phyloP scores from a whole-genome alignment of 2,888 invertebrate genomes.

The Tinea pellionella region DNA sequence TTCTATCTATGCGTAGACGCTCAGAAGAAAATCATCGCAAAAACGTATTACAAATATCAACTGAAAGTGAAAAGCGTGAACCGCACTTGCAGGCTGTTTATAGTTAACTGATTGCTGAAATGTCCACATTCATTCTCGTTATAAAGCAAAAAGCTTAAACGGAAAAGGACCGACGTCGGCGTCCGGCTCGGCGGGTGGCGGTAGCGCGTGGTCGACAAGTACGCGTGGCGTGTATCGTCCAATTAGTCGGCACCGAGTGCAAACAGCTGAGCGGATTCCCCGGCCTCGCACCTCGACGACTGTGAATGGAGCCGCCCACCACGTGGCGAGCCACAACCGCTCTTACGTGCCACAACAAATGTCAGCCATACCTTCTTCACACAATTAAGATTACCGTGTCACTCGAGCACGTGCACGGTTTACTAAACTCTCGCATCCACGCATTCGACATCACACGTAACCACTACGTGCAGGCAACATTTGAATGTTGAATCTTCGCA shows the following conservation, averaged over 20 bases:
- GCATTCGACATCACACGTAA: neutral
- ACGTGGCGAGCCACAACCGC: neutral
- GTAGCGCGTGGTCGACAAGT: neutral
- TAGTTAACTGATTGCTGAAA: slow-evolving; percentile 5
- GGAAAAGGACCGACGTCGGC: slow-evolving; percentile 6
- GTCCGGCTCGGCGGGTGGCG: slow-evolving; percentile 12
- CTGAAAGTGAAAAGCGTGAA: neutral
- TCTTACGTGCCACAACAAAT: slow-evolving; percentile 10
- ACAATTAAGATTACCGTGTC: slow-evolving; percentile 14
- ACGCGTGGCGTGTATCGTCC: slow-evolving; percentile 13
- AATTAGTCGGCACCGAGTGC: slow-evolving; percentile 14
- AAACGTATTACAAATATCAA: neutral
- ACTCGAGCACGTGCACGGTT: slow-evolving; percentile 4
- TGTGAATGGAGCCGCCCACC: slow-evolving; percentile 9
- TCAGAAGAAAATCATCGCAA: no score
- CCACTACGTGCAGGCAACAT: slow-evolving; percentile 5
- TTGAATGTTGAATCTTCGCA: neutral
- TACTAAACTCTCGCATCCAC: neutral
- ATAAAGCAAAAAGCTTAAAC: slow-evolving; percentile 11
- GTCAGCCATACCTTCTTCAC: slow-evolving; percentile 12
- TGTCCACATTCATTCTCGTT: neutral
- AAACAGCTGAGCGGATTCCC: slow-evolving; percentile 15
- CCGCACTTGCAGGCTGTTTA: neutral
- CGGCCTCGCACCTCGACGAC: slow-evolving; percentile 11
- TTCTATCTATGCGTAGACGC: no score